Conservation (phyloP, 2,113 vertebrate genomes). For the Amphiprion ocellaris region DNA sequence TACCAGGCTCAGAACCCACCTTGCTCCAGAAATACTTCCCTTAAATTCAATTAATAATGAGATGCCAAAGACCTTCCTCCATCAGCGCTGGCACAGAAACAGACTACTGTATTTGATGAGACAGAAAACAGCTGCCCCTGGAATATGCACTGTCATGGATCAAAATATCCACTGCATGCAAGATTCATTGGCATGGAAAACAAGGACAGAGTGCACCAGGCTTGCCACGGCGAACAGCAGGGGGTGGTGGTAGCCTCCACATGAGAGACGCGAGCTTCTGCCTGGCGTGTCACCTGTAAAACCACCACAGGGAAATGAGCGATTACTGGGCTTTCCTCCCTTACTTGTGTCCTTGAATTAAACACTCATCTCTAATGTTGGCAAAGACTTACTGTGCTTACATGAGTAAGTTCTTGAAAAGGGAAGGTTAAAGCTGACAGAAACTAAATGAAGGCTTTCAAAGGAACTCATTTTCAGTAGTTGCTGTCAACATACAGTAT, state of each 20-base stretch:
- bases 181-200: constrained; percentile 52
- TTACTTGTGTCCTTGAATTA: constrained; percentile 43
- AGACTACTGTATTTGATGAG: constrained; percentile 36
- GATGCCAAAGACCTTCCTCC: constrained; percentile 37
- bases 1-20: constrained; percentile 60
- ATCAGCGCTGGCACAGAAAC: constrained; percentile 37
- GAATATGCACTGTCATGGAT: constrained; percentile 64
- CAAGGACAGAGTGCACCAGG: constrained; percentile 38
- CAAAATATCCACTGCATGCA: constrained; percentile 61
- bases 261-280: constrained; percentile 10
- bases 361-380: constrained; percentile 35
- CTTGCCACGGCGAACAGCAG: constrained; percentile 30
- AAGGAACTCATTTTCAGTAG: constrained; percentile 22
- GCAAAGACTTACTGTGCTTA: constrained; percentile 14
- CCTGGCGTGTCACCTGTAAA: constrained; percentile 33
- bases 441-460: constrained; percentile 34
- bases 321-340: constrained; percentile 35
- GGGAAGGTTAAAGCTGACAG: constrained; percentile 31
- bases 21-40: constrained; percentile 67
- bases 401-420: constrained; percentile 13
- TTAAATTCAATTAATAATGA: constrained; percentile 79
- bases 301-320: constrained; percentile 24
- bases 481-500: constrained; percentile 22
- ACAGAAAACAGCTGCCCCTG: constrained; percentile 16
- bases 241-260: constrained; percentile 5